Evolutionary conservation across 2,888 invertebrate species (phyloP).

Genomic region (Lysandra bellargus): DNA sequence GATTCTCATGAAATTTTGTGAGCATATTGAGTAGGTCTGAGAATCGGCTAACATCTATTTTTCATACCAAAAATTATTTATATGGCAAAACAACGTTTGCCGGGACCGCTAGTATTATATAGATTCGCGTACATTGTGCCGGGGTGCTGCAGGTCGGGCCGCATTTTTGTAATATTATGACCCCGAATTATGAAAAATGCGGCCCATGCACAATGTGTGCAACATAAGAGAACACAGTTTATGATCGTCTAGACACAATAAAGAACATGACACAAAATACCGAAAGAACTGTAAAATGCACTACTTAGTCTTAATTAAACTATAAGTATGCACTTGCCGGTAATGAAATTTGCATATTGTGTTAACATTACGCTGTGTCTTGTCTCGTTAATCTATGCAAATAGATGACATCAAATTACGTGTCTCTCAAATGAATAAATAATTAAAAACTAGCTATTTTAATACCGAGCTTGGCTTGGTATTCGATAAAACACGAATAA

Average conservation of each 20-base stretch:
- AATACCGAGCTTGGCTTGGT: too few relatives aligned
- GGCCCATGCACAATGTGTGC: background rate
- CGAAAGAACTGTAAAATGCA: background rate
- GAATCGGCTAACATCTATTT: too few relatives aligned
- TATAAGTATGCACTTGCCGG: background rate
- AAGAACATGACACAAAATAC: background rate
- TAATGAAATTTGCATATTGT: conserved; percentile 11
- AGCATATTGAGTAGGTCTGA: too few relatives aligned
- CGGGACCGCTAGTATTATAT: too few relatives aligned
- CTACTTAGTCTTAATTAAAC: conserved; percentile 3
- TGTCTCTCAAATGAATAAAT: background rate
- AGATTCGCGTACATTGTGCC: too few relatives aligned
- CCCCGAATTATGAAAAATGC: too few relatives aligned
- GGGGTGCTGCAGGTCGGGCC: too few relatives aligned
- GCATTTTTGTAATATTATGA: too few relatives aligned
- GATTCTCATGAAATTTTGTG: too few relatives aligned
- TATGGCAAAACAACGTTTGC: too few relatives aligned
- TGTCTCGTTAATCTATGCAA: background rate
- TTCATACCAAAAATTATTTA: too few relatives aligned
- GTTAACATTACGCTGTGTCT: background rate
- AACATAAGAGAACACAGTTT: background rate
- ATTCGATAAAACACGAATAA: too few relatives aligned
- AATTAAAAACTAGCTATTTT: background rate
- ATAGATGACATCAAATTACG: background rate
- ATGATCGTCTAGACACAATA: background rate